Conservation (phyloP, 1,140 invertebrate genomes). For the Pseudobourletiella spinata region DNA sequence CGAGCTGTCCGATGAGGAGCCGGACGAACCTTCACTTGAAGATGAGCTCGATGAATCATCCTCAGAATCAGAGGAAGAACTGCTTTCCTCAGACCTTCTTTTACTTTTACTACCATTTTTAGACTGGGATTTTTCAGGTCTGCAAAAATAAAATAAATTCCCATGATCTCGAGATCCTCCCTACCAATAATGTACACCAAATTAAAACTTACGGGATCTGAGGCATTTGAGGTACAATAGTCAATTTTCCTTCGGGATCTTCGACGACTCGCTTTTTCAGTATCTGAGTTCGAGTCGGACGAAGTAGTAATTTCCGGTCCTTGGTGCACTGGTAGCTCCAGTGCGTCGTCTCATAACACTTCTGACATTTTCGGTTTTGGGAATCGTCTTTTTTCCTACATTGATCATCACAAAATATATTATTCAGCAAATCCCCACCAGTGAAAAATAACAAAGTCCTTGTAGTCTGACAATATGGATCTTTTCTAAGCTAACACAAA, state of each 20-base stretch:
- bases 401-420: too few species aligned
- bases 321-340: constrained; percentile 88
- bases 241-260: constrained; percentile 45
- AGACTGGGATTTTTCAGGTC: not conserved
- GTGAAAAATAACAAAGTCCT: too few species aligned
- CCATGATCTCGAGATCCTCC: not conserved
- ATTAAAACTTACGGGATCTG: not conserved
- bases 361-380: constrained; percentile 55
- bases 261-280: constrained; percentile 58
- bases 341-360: constrained; percentile 81
- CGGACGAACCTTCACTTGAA: not conserved
- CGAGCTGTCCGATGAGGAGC: not conserved
- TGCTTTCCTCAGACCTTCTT: not conserved
- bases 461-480: too few species aligned
- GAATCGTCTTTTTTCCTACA: not conserved
- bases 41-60: not conserved
- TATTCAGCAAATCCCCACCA: too few species aligned
- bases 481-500: too few species aligned
- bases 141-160: too few species aligned
- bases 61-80: not conserved
- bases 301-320: constrained; percentile 76
- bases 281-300: constrained; percentile 66
- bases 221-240: constrained; percentile 4
- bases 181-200: not conserved
- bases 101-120: not conserved